Conservation (phyloP, 2,888 invertebrate species). For the Sylvicola fuscatus region DNA sequence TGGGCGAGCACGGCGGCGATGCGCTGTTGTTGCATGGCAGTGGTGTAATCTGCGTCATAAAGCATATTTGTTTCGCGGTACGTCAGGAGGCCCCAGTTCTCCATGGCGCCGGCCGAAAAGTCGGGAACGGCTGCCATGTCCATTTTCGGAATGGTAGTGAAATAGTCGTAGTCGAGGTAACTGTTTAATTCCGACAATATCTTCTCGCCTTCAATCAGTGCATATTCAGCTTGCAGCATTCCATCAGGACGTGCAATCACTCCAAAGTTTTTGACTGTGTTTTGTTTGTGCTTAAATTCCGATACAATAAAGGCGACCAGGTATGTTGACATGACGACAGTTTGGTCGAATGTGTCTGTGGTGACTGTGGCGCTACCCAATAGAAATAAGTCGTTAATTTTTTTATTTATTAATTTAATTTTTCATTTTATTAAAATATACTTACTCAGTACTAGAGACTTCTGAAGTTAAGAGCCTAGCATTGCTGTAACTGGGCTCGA, state of each 20-base stretch:
- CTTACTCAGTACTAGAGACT: neutral
- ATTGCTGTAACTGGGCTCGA: constrained; percentile 3
- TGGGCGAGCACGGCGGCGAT: constrained; percentile 31
- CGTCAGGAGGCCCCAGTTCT: constrained; percentile 60
- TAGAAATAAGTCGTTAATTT: neutral
- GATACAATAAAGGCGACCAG: constrained; percentile 58
- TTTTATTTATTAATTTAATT: neutral
- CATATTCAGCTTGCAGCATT: constrained; percentile 42
- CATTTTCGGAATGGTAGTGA: constrained; percentile 43
- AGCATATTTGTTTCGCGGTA: constrained; percentile 42
- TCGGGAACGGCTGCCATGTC: constrained; percentile 74
- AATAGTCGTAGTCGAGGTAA: constrained; percentile 37
- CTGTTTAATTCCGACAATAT: constrained; percentile 29
- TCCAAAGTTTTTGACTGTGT: constrained; percentile 26
- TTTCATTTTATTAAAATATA: neutral
- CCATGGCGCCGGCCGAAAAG: constrained; percentile 73
- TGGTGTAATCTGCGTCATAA: constrained; percentile 37
- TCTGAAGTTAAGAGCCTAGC: neutral
- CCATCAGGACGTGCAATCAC: constrained; percentile 49
- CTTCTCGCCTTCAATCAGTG: constrained; percentile 35
- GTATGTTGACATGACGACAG: constrained; percentile 59
- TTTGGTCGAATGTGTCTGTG: constrained; percentile 26
- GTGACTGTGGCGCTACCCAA: neutral
- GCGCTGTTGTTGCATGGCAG: constrained; percentile 34
- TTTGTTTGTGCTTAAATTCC: constrained; percentile 31